Conservation (phyloP, 2,113 vertebrate species). For the Gambusia holbrooki region DNA sequence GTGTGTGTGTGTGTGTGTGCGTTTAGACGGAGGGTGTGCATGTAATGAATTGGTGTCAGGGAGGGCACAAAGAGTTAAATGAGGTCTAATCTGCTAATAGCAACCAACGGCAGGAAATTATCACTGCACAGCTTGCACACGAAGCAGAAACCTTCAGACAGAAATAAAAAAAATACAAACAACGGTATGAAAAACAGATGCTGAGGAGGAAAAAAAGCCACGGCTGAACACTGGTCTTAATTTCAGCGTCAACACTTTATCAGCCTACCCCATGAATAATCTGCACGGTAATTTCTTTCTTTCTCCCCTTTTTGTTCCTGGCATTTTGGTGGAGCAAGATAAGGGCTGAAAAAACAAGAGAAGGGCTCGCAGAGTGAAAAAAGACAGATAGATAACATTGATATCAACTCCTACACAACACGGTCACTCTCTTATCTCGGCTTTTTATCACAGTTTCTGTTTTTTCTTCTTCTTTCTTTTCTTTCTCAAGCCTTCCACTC, state of each 20-base stretch:
- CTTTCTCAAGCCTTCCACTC: conserved; percentile 63
- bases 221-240: conserved; percentile 76
- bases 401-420: conserved; percentile 96
- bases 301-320: conserved; percentile 92
- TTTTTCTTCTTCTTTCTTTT: conserved; percentile 60
- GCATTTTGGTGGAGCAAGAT: conserved; percentile 95
- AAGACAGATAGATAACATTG: conserved; percentile 96
- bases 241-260: conserved; percentile 85
- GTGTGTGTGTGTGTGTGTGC: conserved; percentile 22
- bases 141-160: conserved; percentile 50
- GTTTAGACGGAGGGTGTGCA: background rate
- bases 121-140: conserved; percentile 47
- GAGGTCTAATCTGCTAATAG: conserved; percentile 71
- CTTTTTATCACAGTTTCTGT: conserved; percentile 91
- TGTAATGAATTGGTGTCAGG: conserved; percentile 64
- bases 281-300: conserved; percentile 83
- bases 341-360: conserved; percentile 94
- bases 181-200: conserved; percentile 64
- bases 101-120: conserved; percentile 59
- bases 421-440: conserved; percentile 89
- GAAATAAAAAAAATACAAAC: conserved; percentile 13
- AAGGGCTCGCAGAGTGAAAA: conserved; percentile 92
- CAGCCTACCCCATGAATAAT: conserved; percentile 85
- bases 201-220: background rate
- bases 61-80: conserved; percentile 74